A percentile compares a stretch with the other conserved stretches of the same genome.
These are phyloP conservation scores for Barbus barbus DNA, from an alignment of 2,113 vertebrate species.

Conservation along the genomic window DNA sequence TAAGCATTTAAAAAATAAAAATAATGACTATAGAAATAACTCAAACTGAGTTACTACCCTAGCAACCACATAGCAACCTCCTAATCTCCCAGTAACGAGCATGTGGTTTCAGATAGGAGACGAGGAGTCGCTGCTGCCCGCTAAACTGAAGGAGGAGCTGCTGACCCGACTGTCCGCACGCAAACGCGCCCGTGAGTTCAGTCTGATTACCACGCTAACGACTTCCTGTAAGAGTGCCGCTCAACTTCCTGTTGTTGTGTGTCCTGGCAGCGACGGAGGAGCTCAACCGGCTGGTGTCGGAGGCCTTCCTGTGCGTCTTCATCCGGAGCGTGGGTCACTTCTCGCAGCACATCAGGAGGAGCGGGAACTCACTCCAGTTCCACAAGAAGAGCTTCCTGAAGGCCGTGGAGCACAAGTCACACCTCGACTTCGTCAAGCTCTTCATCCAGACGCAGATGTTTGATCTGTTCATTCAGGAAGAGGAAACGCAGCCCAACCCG, in stretches of 20 bases:
- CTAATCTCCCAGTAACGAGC: neutral
- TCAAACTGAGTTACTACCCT: neutral
- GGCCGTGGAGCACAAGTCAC: conserved; percentile 78
- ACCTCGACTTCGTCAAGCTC: conserved; percentile 83
- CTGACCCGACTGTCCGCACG: conserved; percentile 60
- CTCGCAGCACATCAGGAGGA: conserved; percentile 71
- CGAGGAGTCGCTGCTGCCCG: conserved; percentile 79
- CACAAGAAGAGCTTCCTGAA: conserved; percentile 86
- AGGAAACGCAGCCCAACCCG: conserved; percentile 78
- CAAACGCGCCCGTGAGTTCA: conserved; percentile 57
- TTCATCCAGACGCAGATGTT: conserved; percentile 94
- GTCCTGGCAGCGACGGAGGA: conserved; percentile 78
- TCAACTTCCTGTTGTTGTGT: neutral
- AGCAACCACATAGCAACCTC: neutral
- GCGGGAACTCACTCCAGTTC: conserved; percentile 65
- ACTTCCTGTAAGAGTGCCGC: neutral
- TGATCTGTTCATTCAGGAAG: conserved; percentile 90
- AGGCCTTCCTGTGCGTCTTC: conserved; percentile 88
- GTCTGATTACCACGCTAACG: neutral
- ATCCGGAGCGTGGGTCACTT: conserved; percentile 87
- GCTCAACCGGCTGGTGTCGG: conserved; percentile 83
- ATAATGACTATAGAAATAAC: too few species aligned
- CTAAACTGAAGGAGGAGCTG: conserved; percentile 78
- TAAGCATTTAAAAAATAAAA: too few species aligned
- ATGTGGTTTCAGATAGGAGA: conserved; percentile 72